Percentiles rank a stretch among this genome's conserved stretches.
These are phyloP conservation scores for Caenorhabditis zanzibari DNA, from an alignment of 2,888 invertebrate genomes.

Conservation along the genomic window DNA sequence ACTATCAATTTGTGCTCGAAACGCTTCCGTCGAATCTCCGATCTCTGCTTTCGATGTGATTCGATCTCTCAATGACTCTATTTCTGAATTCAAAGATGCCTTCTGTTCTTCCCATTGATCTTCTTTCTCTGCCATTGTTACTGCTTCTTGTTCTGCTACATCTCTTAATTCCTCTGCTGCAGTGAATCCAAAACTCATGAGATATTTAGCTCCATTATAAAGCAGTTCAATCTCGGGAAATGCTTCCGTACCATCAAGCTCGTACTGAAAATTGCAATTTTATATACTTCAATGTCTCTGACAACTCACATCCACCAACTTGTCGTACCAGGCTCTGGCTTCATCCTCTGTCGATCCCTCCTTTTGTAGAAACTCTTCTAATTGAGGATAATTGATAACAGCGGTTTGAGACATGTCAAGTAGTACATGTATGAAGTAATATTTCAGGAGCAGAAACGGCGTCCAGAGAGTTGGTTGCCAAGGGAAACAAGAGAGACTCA, in stretches of 20 bases:
- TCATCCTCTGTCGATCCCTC: constrained; percentile 69
- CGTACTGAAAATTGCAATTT: constrained; percentile 69
- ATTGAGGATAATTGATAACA: constrained; percentile 53
- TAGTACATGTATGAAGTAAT: constrained; percentile 11
- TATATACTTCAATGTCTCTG: not conserved
- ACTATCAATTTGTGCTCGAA: constrained; percentile 80
- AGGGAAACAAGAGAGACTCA: constrained; percentile 26
- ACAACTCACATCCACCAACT: constrained; percentile 70
- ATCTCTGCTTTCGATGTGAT: constrained; percentile 77
- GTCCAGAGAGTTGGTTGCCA: constrained; percentile 51
- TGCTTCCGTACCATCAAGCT: constrained; percentile 74
- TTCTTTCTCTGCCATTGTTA: constrained; percentile 79
- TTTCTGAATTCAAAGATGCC: constrained; percentile 75
- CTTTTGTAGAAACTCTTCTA: constrained; percentile 60
- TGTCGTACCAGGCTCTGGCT: constrained; percentile 73
- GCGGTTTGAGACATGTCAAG: constrained; percentile 56
- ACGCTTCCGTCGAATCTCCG: constrained; percentile 67
- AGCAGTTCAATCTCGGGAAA: constrained; percentile 72
- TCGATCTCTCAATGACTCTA: constrained; percentile 77
- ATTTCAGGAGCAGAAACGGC: not conserved
- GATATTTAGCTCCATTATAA: constrained; percentile 71
- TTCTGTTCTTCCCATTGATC: constrained; percentile 80
- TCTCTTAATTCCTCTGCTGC: constrained; percentile 79
- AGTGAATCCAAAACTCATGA: constrained; percentile 74
- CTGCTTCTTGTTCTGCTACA: constrained; percentile 80